Conservation (phyloP, 2,888 invertebrate genomes). For the Dryadula phaetusa region DNA sequence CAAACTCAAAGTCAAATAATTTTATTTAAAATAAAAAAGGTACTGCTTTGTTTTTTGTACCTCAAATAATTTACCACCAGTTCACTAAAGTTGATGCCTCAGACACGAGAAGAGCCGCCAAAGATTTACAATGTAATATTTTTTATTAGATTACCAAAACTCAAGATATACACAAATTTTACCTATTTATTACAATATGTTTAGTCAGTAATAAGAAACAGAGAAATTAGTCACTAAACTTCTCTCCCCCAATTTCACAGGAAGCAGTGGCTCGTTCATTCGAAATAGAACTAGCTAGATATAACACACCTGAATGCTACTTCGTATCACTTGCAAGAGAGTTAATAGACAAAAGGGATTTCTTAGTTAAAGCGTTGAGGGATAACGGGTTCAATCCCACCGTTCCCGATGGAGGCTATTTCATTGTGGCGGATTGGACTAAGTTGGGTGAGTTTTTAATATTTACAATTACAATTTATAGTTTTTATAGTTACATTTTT, state of each 20-base stretch:
- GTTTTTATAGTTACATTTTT: too few relatives aligned
- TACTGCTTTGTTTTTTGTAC: too few relatives aligned
- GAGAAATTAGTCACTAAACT: neutral
- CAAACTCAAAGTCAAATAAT: too few relatives aligned
- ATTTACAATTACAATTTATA: too few relatives aligned
- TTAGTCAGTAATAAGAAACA: neutral
- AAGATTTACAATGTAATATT: too few relatives aligned
- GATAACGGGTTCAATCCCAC: constrained; percentile 95
- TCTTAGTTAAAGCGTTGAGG: constrained; percentile 88
- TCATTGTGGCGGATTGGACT: constrained; percentile 97
- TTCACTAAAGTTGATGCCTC: too few relatives aligned
- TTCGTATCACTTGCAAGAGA: constrained; percentile 90
- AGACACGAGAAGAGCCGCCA: too few relatives aligned
- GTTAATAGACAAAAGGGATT: constrained; percentile 91
- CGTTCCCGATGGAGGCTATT: constrained; percentile 98
- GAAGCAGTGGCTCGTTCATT: constrained; percentile 96
- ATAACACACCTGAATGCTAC: constrained; percentile 91
- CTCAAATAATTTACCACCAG: too few relatives aligned
- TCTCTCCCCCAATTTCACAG: constrained; percentile 68
- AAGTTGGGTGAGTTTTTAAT: constrained; percentile 85
- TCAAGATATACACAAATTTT: too few relatives aligned
- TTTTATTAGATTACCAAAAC: too few relatives aligned
- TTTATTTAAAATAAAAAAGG: too few relatives aligned
- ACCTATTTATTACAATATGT: too few relatives aligned
- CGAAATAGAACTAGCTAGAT: constrained; percentile 90